Percentiles rank a stretch among this genome's conserved stretches.
phyloP scores from a whole-genome alignment of 2,113 vertebrate genomes.

The Lamprologus lemairii region DNA sequence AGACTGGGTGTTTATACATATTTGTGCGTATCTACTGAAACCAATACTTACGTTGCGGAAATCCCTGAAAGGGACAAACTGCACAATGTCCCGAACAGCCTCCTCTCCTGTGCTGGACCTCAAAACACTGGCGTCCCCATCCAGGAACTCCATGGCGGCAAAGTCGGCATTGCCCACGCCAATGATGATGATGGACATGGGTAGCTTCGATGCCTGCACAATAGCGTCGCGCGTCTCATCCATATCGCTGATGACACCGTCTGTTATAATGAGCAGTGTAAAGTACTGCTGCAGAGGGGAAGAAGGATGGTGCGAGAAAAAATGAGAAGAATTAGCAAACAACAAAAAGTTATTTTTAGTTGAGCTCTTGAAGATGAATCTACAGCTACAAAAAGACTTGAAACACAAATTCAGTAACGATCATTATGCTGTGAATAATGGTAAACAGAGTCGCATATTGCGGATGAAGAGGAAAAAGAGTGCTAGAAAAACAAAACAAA shows the following conservation, averaged over 20 bases:
- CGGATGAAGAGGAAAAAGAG: not conserved
- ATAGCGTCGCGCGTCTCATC: slow-evolving; percentile 90
- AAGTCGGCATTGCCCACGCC: slow-evolving; percentile 97
- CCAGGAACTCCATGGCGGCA: slow-evolving; percentile 95
- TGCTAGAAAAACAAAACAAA: not conserved
- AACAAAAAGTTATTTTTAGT: not conserved
- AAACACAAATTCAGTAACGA: not conserved
- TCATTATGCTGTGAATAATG: not conserved
- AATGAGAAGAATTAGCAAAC: not conserved
- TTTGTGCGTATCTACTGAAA: not conserved
- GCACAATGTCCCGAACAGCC: slow-evolving; percentile 88
- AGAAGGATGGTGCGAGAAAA: not conserved
- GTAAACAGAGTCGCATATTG: not conserved
- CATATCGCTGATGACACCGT: slow-evolving; percentile 98
- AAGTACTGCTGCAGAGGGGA: slow-evolving; percentile 86
- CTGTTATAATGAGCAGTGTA: slow-evolving; percentile 95
- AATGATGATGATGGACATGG: slow-evolving; percentile 98
- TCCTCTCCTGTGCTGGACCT: slow-evolving; percentile 89
- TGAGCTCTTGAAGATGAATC: not conserved
- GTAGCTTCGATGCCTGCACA: slow-evolving; percentile 91
- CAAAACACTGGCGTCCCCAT: slow-evolving; percentile 85
- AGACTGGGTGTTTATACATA: not conserved
- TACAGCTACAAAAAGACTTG: not conserved
- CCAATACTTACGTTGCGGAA: slow-evolving; percentile 85
- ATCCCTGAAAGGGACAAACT: slow-evolving; percentile 96